A percentile compares a stretch with the other conserved stretches of the same genome.
phyloP scores from a whole-genome alignment of 1,140 invertebrate species.

The Cephus cinctus region DNA sequence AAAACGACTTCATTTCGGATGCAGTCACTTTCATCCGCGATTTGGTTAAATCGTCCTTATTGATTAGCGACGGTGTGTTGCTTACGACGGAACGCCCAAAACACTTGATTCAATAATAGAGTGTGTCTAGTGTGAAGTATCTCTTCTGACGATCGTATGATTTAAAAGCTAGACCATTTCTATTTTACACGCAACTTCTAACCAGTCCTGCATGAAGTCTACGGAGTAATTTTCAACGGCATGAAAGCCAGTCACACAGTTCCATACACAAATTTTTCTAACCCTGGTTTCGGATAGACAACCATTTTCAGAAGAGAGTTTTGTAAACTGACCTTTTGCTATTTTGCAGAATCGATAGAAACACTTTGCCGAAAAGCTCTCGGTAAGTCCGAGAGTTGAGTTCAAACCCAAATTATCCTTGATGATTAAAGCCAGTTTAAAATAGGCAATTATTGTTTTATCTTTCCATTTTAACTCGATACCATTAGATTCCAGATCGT shows the following conservation, averaged over 20 bases:
- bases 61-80: not conserved
- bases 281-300: not conserved
- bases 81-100: not conserved
- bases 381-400: conserved; percentile 12
- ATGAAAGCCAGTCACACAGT: not conserved
- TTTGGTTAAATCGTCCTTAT: not conserved
- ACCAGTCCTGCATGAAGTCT: not conserved
- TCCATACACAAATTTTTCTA: not conserved
- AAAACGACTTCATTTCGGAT: too few relatives aligned
- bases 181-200: not conserved
- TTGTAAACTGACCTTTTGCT: conserved; percentile 5
- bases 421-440: conserved; percentile 15
- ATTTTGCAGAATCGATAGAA: conserved; percentile 19
- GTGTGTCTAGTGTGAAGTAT: not conserved
- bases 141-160: not conserved
- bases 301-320: conserved; percentile 1
- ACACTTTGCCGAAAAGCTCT: conserved; percentile 11
- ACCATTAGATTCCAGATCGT: conserved; percentile 12
- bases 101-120: not conserved
- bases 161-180: not conserved
- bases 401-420: conserved; percentile 20
- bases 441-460: conserved; percentile 9
- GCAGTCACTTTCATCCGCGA: too few relatives aligned
- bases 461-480: conserved; percentile 8
- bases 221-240: not conserved